phyloP scores from a whole-genome alignment of 1,140 invertebrate genomes.

The Drosophila auraria region DNA sequence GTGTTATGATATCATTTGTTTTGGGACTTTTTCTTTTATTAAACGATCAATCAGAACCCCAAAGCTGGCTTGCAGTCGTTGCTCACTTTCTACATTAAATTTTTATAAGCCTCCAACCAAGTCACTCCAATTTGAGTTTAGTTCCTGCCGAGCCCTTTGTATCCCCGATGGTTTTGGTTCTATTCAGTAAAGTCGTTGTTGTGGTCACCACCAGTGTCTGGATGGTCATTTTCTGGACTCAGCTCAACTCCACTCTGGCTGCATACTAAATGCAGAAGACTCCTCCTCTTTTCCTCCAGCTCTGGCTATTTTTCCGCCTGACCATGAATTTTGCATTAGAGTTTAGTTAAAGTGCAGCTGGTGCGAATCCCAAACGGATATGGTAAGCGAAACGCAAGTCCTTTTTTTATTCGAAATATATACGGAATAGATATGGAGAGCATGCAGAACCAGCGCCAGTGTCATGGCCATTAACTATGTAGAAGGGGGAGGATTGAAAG shows the following conservation, averaged over 20 bases:
- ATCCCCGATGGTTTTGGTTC: conserved; percentile 12
- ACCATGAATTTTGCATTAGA: conserved; percentile 81
- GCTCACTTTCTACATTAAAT: conserved; percentile 47
- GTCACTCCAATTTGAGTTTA: conserved; percentile 41
- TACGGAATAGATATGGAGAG: conserved; percentile 32
- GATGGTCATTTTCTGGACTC: conserved; percentile 64
- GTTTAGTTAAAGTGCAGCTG: conserved; percentile 83
- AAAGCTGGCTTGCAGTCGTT: conserved; percentile 27
- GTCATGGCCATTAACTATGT: conserved; percentile 51
- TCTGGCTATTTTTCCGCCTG: conserved; percentile 52
- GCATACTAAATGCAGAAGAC: conserved; percentile 72
- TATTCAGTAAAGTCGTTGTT: conserved; percentile 49
- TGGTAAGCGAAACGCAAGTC: conserved; percentile 18
- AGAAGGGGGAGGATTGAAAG: conserved; percentile 33
- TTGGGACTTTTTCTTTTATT: not conserved
- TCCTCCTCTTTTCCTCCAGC: conserved; percentile 18
- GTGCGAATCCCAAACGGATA: conserved; percentile 59
- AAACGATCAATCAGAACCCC: conserved; percentile 39
- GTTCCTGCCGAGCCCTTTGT: conserved; percentile 18
- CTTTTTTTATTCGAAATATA: conserved; percentile 40
- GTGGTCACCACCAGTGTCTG: conserved; percentile 54
- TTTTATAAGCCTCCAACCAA: conserved; percentile 39
- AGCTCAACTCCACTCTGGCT: conserved; percentile 38
- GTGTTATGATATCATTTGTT: conserved; percentile 23
- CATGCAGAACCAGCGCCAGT: conserved; percentile 22